Percentiles rank a stretch among this genome's conserved stretches.
Conservation (phyloP, 2,797 vertebrate genomes). For the Cynopterus sphinx region DNA sequence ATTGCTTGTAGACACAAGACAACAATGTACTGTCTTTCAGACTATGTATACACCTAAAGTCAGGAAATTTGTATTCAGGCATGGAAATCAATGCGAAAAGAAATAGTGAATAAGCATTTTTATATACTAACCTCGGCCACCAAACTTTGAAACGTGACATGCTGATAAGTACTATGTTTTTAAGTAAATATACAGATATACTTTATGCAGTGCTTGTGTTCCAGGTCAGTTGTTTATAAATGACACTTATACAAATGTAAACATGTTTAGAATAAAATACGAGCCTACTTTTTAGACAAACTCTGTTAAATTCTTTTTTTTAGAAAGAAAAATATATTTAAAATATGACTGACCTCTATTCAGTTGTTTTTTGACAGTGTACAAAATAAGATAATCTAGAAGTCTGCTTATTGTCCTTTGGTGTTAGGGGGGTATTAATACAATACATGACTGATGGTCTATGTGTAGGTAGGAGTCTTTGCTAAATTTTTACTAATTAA, state of each 20-base stretch:
- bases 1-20: background rate
- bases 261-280: background rate
- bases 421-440: background rate
- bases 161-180: background rate
- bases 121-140: background rate
- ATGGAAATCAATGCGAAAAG: background rate
- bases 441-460: background rate
- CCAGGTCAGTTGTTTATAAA: background rate
- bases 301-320: background rate
- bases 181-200: background rate
- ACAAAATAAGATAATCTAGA: background rate
- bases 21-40: background rate
- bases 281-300: background rate
- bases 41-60: background rate
- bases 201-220: background rate
- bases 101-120: background rate
- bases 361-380: background rate
- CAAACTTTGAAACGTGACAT: background rate
- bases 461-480: background rate
- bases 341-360: background rate
- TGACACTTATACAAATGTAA: background rate
- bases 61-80: background rate
- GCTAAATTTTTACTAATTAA: conserved; percentile 8
- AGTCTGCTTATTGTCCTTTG: background rate
- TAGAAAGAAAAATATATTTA: background rate